Conservation (phyloP, 30 jellyfish, hydroid and myxozoan species). For the Rhopilema esculentum region DNA sequence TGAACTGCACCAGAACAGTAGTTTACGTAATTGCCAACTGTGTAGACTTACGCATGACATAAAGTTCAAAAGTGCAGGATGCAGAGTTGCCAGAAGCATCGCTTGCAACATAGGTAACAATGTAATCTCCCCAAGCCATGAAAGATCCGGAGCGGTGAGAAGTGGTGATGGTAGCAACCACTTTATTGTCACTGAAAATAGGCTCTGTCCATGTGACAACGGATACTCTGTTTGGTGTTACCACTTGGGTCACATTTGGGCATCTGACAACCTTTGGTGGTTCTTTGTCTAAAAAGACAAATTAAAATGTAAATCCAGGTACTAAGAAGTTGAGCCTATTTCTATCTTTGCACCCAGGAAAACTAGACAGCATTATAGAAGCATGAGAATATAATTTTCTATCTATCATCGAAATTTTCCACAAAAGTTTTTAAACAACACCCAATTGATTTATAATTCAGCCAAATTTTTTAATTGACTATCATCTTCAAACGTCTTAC, state of each 20-base stretch:
- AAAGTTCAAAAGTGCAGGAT: slow-evolving; percentile 77
- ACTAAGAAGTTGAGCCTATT: neutral
- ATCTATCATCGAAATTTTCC: no score
- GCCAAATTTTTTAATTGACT: no score
- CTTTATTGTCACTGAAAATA: slow-evolving; percentile 83
- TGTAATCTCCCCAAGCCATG: slow-evolving; percentile 91
- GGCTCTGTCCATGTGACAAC: slow-evolving; percentile 89
- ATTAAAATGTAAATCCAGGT: neutral
- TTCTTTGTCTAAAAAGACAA: slow-evolving; percentile 65
- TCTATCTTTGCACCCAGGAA: neutral
- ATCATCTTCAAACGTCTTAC: no score
- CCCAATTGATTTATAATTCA: no score
- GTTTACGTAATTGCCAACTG: neutral
- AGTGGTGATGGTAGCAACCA: slow-evolving; percentile 46
- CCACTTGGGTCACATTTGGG: slow-evolving; percentile 65
- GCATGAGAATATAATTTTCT: no score
- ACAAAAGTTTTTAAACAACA: no score
- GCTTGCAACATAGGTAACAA: slow-evolving; percentile 79
- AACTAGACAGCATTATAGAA: neutral
- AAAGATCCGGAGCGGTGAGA: slow-evolving; percentile 83
- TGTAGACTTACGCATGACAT: slow-evolving; percentile 83
- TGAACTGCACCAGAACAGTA: no score
- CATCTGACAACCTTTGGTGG: slow-evolving; percentile 87
- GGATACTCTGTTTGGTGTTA: slow-evolving; percentile 32
- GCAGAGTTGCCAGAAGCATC: slow-evolving; percentile 94